Evolutionary conservation across 2,888 invertebrate genomes (phyloP).

Genomic region (Temnothorax rugatulus): DNA sequence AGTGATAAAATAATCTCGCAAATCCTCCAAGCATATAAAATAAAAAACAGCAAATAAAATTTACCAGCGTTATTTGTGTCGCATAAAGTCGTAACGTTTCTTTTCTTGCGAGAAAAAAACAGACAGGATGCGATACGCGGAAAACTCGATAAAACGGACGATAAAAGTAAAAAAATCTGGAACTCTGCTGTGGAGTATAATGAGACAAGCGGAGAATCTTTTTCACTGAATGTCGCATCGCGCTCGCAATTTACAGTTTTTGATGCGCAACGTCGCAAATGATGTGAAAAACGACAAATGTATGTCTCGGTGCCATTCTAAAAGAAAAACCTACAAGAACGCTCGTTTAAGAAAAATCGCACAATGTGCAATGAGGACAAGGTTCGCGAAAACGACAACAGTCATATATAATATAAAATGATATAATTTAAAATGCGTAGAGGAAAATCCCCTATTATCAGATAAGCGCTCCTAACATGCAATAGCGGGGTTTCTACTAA

Average conservation of each 20-base stretch:
- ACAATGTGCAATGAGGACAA: background rate
- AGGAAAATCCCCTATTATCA: no score
- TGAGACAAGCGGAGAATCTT: constrained; percentile 17
- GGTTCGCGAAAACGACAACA: background rate
- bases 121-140: background rate
- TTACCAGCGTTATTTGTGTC: constrained; percentile 26
- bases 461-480: no score
- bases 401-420: background rate
- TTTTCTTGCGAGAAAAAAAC: background rate
- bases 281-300: constrained; percentile 13
- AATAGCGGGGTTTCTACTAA: no score
- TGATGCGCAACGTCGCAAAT: background rate
- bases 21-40: background rate
- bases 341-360: background rate
- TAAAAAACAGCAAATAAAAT: constrained; percentile 15
- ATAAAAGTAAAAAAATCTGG: constrained; percentile 12
- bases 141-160: background rate
- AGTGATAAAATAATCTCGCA: constrained; percentile 24
- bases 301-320: background rate
- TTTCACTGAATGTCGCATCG: background rate
- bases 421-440: no score
- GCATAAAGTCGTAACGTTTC: background rate
- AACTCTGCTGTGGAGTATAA: constrained; percentile 13
- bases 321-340: background rate
- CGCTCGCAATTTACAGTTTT: constrained; percentile 33